phyloP scores from a whole-genome alignment of 2,797 vertebrate genomes.

The Echiichthys vipera region DNA sequence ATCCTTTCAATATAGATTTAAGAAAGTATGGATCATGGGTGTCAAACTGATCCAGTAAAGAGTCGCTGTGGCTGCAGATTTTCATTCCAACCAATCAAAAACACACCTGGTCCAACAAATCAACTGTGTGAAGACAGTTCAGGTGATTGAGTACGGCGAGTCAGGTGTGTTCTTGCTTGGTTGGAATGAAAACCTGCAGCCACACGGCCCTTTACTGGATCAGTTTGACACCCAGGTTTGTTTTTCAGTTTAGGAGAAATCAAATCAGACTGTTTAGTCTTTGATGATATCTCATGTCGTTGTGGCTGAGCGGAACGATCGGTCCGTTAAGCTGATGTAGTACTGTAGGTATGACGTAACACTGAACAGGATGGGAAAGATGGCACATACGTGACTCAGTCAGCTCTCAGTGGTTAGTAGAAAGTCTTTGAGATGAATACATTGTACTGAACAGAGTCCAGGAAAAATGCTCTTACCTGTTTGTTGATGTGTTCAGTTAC shows the following conservation, averaged over 20 bases:
- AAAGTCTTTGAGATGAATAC: neutral
- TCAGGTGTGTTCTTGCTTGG: no score
- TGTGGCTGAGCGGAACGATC: neutral
- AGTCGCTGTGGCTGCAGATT: no score
- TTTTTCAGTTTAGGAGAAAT: neutral
- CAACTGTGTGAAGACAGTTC: no score
- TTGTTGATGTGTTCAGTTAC: neutral
- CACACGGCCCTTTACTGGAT: no score
- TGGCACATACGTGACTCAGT: slow-evolving; percentile 36
- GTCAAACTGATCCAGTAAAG: no score
- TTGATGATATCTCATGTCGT: neutral
- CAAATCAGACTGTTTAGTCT: neutral
- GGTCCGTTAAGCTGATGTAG: slow-evolving; percentile 11
- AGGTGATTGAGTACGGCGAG: no score
- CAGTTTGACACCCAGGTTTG: no score
- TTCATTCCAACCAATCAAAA: no score
- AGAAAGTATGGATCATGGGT: neutral
- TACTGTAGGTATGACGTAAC: slow-evolving; percentile 47
- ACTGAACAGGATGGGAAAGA: slow-evolving; percentile 49
- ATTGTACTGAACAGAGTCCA: neutral
- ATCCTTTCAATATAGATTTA: neutral
- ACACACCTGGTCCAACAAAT: no score
- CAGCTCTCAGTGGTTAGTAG: neutral
- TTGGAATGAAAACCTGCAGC: no score
- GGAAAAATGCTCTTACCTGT: no score